Evolutionary conservation across 2,888 invertebrate genomes (phyloP).

Genomic region (Aspidiotus rigidus): DNA sequence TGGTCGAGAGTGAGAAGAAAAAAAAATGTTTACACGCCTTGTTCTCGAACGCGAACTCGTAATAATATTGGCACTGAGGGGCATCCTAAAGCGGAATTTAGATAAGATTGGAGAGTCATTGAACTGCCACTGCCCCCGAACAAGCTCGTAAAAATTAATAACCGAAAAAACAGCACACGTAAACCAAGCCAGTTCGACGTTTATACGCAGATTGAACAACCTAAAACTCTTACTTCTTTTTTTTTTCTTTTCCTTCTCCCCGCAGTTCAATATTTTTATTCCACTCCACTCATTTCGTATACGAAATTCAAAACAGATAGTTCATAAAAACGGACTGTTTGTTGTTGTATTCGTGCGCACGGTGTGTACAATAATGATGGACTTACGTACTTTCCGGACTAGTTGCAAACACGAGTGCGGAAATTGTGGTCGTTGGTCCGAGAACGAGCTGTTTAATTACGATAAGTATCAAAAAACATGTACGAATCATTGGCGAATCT

Average conservation of each 20-base stretch:
- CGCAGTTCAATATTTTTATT: not conserved
- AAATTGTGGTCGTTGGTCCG: constrained; percentile 2
- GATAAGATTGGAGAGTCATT: no score
- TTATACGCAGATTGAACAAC: not conserved
- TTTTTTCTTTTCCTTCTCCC: not conserved
- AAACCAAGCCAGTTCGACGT: not conserved
- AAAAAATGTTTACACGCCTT: no score
- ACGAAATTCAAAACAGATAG: not conserved
- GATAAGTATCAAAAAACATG: no score
- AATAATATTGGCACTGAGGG: no score
- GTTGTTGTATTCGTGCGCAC: not conserved
- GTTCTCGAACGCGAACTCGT: no score
- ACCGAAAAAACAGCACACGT: no score
- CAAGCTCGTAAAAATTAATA: no score
- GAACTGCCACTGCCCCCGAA: no score
- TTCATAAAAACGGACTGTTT: no score
- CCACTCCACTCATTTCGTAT: not conserved
- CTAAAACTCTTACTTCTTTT: not conserved
- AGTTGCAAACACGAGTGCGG: not conserved
- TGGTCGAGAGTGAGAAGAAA: no score
- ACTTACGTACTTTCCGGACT: not conserved
- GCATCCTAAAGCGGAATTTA: no score
- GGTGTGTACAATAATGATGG: constrained; percentile 2
- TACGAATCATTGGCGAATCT: not conserved
- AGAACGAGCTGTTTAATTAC: not conserved